Base-by-base conservation (phyloP, 37 sponge, comb jelly and placozoan species). In the Ephydatia muelleri region DNA sequence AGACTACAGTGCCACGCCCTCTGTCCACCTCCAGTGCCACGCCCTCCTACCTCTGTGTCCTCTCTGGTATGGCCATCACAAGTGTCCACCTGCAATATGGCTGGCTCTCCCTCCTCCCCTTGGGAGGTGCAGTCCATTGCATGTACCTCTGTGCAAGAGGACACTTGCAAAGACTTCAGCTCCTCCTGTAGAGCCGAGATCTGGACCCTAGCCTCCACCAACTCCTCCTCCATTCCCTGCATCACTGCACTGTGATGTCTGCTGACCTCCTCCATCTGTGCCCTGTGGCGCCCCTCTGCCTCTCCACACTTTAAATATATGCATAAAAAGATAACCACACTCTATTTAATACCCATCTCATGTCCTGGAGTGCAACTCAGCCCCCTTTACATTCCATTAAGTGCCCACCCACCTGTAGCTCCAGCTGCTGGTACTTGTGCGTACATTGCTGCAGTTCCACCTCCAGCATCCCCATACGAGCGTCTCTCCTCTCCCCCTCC, bases 41-140 rank as follows among this genome's bases (percentile, higher is more conserved):
- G 72, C 16, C 2, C 33, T 2, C 19, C 22, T 73, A 37, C 32
- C 35, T 57, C 21, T 14, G 1, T 21, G 16, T 21, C 16, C 57
- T 57, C 57, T 21, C 57, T 21, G 9, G 57, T 14, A 1, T 3
- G 57, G 57, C 16, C 57, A 57, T 57, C 57, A 57, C 57, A 57
- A 14, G 57, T 57, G 31, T 39, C 48, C 21, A 75, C 30, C 26
- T 65, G 65, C 68, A 84, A 68, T 9, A 84, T 34, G 5, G 84
- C 76, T 21, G 84, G 76, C 22, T 35, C 76, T 19, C 26, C 47
- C 3, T 67, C 65, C 26, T 27, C 67, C 14, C 71, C 72, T 2
- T 35, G 28, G 57, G 16, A 14, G 57, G 57, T 5, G 23, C 32
- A 38, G 14, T 31, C 74, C 35, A 57, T 11, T 14, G 19, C 16